Percentiles rank a stretch among this genome's conserved stretches.
Evolutionary conservation across 2,888 invertebrate species (phyloP).

Genomic region (Proisotoma minuta): DNA sequence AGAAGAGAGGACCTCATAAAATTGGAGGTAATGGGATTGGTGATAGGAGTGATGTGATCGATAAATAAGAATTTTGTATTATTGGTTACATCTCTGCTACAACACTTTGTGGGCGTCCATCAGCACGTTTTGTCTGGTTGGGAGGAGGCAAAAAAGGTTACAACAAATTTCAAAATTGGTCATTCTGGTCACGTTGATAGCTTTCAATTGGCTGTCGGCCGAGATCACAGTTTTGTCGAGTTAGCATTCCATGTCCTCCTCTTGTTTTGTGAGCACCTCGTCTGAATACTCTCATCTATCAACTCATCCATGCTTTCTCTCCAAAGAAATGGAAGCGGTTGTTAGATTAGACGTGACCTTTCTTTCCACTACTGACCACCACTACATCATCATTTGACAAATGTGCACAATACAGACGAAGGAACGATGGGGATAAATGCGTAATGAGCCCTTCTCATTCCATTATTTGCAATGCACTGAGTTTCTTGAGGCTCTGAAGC

Average conservation of each 20-base stretch:
- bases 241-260: constrained; percentile 35
- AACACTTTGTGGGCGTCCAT: too few relatives aligned
- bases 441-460: too few relatives aligned
- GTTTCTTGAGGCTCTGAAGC: not conserved
- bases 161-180: constrained; percentile 26
- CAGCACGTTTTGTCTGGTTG: not conserved
- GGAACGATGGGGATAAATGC: too few relatives aligned
- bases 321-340: too few relatives aligned
- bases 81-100: not conserved
- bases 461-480: too few relatives aligned
- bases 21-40: not conserved
- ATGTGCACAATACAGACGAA: too few relatives aligned
- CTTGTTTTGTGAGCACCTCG: too few relatives aligned
- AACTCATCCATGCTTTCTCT: too few relatives aligned
- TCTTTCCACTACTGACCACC: too few relatives aligned
- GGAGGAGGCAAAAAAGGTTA: not conserved
- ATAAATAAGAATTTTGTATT: not conserved
- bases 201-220: constrained; percentile 47
- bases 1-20: not conserved
- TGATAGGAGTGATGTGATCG: constrained; percentile 1
- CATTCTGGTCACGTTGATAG: constrained; percentile 44
- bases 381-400: too few relatives aligned
- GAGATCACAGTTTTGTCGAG: constrained; percentile 46
- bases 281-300: too few relatives aligned
- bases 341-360: too few relatives aligned